phyloP scores from a whole-genome alignment of 2,797 vertebrate species.

The Artibeus lituratus region DNA sequence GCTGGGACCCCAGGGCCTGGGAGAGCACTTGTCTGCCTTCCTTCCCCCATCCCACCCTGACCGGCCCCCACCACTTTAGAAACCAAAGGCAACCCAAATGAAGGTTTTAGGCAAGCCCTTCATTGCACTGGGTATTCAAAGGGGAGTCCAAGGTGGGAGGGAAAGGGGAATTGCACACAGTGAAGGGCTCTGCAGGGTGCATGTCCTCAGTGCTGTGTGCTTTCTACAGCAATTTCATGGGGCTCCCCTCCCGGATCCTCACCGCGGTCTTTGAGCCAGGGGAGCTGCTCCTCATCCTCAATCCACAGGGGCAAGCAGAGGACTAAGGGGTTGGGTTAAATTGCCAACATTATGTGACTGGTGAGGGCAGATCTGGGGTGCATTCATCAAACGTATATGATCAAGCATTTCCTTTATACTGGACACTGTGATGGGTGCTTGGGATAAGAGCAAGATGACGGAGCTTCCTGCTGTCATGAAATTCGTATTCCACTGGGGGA shows the following conservation, averaged over 20 bases:
- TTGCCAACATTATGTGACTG: neutral
- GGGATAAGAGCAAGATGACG: neutral
- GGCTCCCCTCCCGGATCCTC: neutral
- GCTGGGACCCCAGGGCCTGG: constrained; percentile 50
- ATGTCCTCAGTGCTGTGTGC: neutral
- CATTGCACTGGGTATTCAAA: neutral
- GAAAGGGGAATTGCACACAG: rapidly evolving
- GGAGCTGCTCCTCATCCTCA: neutral
- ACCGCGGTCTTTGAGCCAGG: too few species aligned
- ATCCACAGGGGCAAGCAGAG: neutral
- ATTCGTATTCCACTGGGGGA: neutral
- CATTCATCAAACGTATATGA: neutral
- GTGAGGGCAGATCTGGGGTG: neutral
- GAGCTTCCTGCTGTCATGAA: neutral
- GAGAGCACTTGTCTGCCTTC: constrained; percentile 48
- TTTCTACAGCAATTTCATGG: neutral
- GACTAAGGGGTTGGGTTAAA: neutral
- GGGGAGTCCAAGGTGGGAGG: neutral
- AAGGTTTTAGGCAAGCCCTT: neutral
- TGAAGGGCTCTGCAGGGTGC: neutral
- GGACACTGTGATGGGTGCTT: too few species aligned
- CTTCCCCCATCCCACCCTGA: neutral
- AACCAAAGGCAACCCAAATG: constrained; percentile 62
- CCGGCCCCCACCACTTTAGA: neutral
- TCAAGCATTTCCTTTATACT: neutral